phyloP scores from a whole-genome alignment of 37 sponge, comb jelly and placozoan genomes.

The Petrosia ficiformis region DNA sequence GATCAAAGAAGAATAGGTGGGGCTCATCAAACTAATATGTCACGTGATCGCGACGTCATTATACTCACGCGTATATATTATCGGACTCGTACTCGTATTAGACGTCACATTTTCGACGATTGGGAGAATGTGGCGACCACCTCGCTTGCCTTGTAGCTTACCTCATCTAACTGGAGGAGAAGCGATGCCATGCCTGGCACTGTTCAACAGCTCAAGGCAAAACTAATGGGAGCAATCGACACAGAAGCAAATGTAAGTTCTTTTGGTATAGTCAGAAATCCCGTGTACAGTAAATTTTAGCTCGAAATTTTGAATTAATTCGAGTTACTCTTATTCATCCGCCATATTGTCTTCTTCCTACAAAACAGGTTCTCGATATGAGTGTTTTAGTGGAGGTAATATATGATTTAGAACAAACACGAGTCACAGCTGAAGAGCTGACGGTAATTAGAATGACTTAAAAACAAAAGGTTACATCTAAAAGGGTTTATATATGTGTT shows the following conservation, averaged over 20 bases:
- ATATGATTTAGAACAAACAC: conserved; percentile 36
- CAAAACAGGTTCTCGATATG: conserved; percentile 61
- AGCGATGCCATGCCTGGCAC: conserved; percentile 64
- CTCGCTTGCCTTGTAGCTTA: neutral
- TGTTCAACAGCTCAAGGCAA: conserved; percentile 51
- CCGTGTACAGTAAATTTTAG: neutral
- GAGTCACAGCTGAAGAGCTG: conserved; percentile 65
- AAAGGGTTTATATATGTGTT: no score
- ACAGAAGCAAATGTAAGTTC: conserved; percentile 66
- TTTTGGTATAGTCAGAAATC: neutral
- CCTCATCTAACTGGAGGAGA: neutral
- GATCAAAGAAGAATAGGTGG: no score
- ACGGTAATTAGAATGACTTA: conserved; percentile 21
- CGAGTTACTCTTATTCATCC: neutral
- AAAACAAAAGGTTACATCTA: no score
- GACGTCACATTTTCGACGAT: neutral
- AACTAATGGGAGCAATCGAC: conserved; percentile 59
- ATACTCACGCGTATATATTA: neutral
- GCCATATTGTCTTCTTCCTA: conserved; percentile 38
- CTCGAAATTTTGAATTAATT: neutral
- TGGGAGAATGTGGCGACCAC: conserved; percentile 20
- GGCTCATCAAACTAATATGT: neutral
- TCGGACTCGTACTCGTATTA: no score
- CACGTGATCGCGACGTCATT: neutral
- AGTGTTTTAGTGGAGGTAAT: conserved; percentile 46